Evolutionary conservation across 1,140 invertebrate species (phyloP), one percentile per base, ranked within the genome.

Genomic region (Platyscapa corneri): DNA sequence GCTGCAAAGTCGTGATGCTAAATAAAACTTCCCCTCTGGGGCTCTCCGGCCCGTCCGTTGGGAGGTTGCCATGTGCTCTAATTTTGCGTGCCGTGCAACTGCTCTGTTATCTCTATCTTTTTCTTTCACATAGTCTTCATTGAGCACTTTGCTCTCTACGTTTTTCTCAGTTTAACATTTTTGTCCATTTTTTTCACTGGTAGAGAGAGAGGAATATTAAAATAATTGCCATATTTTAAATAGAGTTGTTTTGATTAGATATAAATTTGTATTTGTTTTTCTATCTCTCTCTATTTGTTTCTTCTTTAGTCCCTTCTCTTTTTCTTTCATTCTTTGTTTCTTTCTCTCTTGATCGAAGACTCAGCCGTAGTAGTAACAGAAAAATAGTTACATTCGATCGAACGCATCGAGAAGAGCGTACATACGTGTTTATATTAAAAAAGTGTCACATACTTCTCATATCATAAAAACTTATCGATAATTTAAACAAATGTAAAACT

Each of bases 51-150:
- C 77, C 0, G 23, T 30, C 56, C 46, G 86, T 90, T 93, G 92
- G 91, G 90, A 89, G 87, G 87, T 89, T 93, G 92, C 92, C 91
- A 92, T 90, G 88, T 90, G 91, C 89, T 93, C 92, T 91, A 93
- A 92, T 93, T 93, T 91, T 90, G 85, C 80, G n/a, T 74, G 65
- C 75, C 75, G 42, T 30, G 32, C 79, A 37, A 49, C 46, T 18
- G 27, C 37, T 81, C 39, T 60, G 0, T 74, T 74, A 42, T 74
- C 37, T 39, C 70, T 32, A 10, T 42, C 84, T 82, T 65, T 82
- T 60, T 86, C 79, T 75, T 60, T 65, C 72, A 37, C 42, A 74
- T 60, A 85, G 77, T 84, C 64, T 53, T 72, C n/a, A 74, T 32
- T 37, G 23, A 32, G 32, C 39, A 14, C 32, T 27, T 70, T 70